phyloP scores from a whole-genome alignment of 2,888 invertebrate genomes.

The Anthoptus insignis region DNA sequence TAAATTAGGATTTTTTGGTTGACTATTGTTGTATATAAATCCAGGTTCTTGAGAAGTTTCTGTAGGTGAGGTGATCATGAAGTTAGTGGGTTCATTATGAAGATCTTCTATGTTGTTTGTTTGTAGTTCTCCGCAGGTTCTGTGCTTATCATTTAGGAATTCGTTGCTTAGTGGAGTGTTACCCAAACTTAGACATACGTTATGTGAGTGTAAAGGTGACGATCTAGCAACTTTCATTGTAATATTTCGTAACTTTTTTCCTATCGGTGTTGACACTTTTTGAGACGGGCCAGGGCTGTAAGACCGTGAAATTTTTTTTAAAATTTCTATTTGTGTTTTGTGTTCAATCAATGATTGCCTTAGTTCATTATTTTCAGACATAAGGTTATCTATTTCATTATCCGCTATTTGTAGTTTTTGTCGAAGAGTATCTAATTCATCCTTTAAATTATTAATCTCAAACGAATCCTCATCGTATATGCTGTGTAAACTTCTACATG shows the following conservation, averaged over 20 bases:
- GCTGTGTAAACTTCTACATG: conserved; percentile 1
- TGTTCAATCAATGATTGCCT: not conserved
- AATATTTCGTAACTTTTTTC: not conserved
- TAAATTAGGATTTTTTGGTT: too few species aligned
- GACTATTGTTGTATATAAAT: too few species aligned
- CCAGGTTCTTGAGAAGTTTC: too few species aligned
- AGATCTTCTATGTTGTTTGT: too few species aligned
- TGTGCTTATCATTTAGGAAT: too few species aligned
- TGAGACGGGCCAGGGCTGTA: not conserved
- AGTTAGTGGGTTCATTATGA: too few species aligned
- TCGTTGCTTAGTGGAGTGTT: too few species aligned
- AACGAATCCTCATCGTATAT: not conserved
- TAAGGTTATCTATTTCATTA: not conserved
- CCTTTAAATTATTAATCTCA: not conserved
- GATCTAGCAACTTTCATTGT: not conserved
- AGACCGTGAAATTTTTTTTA: not conserved
- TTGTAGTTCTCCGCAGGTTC: too few species aligned
- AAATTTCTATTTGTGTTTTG: not conserved
- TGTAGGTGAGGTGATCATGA: too few species aligned
- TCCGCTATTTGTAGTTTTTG: not conserved
- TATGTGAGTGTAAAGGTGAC: not conserved
- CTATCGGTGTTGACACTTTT: not conserved
- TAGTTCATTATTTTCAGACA: not conserved
- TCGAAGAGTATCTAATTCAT: not conserved
- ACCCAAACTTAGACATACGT: too few species aligned